Base-by-base conservation (phyloP, 2,888 invertebrate genomes). In the Dicycla oo region DNA sequence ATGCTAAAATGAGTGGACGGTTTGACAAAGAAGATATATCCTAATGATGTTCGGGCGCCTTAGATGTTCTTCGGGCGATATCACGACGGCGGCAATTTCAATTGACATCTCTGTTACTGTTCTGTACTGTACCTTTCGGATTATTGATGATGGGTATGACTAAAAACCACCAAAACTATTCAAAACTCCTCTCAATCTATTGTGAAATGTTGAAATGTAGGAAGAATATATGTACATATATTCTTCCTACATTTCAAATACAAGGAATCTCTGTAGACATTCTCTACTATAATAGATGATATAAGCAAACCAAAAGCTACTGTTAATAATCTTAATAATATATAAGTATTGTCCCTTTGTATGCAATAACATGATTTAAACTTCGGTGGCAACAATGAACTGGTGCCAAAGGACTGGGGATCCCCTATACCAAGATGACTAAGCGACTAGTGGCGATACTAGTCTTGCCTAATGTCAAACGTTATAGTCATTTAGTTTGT, bases 381-480 rank as follows among this genome's bases (percentile, higher is more conserved):
- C 6, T 34, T 34, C 2, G 3, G 34, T 34, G 34, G 23, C 49
- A 81, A 43, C 64, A 64, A 66, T 3, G 18, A 26, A 64, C 64
- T 30, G 53, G 30, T 80, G 51, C 62, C n/a, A n/a, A 83, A 74
- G 63, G 58, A 47, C 45, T 66, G 65, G 80, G 76, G 56, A 75
- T 57, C 69, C 76, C 80, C 81, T 66, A 15, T 38, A 66, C 1
- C 20, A 47, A 43, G 13, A 81, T 86, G 84, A 84, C 71, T 85
- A 79, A 82, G 73, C 71, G 70, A 54, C 51, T 54, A 53, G 66
- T 68, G 58, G 60, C 49, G 38, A n/a, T n/a, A n/a, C n/a, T 40
- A 34, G 73, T 58, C 75, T 65, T 75, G 68, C 60, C 56, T 85
- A 85, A 80, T 78, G 75, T 68, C 75, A 73, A 58, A 74, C 64